Conservation (phyloP, 2,888 invertebrate species). For the Mimas tiliae region DNA sequence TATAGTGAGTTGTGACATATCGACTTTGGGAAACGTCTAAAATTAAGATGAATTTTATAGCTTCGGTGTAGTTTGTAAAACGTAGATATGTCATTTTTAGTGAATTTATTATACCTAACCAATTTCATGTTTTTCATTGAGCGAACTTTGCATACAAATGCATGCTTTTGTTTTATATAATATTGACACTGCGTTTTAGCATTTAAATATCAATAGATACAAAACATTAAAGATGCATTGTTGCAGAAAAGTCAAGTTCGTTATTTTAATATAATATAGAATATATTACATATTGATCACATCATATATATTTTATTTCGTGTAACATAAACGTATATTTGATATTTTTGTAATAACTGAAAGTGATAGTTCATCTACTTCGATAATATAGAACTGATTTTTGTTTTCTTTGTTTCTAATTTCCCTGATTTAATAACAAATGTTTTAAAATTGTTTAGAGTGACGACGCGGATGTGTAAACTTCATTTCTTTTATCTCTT, state of each 20-base stretch:
- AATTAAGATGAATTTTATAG: slow-evolving; percentile 14
- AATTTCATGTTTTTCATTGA: slow-evolving; percentile 12
- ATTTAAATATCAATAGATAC: slow-evolving; percentile 16
- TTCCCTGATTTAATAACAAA: too few relatives aligned
- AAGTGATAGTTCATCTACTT: too few relatives aligned
- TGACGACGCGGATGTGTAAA: too few relatives aligned
- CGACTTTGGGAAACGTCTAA: background rate
- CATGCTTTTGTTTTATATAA: slow-evolving; percentile 3
- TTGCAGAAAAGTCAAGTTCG: slow-evolving; percentile 1
- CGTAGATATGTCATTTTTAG: slow-evolving; percentile 10
- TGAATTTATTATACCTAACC: background rate
- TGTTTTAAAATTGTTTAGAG: too few relatives aligned
- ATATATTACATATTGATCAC: too few relatives aligned
- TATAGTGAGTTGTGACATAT: slow-evolving; percentile 2
- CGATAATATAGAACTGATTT: too few relatives aligned
- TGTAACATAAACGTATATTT: too few relatives aligned
- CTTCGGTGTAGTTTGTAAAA: background rate
- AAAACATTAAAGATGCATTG: background rate
- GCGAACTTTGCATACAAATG: slow-evolving; percentile 14
- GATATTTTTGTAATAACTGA: too few relatives aligned
- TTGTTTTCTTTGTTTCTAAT: too few relatives aligned
- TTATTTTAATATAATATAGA: background rate
- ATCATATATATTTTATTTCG: too few relatives aligned
- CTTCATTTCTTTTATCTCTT: background rate
- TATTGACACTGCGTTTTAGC: background rate